Evolutionary conservation across 1,140 invertebrate species (phyloP).

Genomic region (Achroia grisella): DNA sequence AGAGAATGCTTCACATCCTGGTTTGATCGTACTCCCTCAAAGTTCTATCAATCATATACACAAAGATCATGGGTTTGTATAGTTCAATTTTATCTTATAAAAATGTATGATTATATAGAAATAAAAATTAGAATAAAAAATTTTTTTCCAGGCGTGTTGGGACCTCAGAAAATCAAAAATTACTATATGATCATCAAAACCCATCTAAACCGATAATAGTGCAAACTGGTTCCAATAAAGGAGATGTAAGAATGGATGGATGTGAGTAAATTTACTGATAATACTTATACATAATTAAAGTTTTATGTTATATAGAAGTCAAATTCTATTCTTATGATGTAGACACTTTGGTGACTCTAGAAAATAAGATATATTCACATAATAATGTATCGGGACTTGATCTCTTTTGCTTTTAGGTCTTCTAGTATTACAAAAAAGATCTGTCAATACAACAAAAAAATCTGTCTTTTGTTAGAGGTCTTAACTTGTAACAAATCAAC

Average conservation of each 20-base stretch:
- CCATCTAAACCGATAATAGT: conserved; percentile 64
- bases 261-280: conserved; percentile 28
- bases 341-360: neutral
- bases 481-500: too few species aligned
- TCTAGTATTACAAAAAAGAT: too few species aligned
- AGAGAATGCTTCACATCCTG: conserved; percentile 45
- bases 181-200: conserved; percentile 59
- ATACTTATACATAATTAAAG: neutral
- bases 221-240: conserved; percentile 51
- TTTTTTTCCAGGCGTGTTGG: conserved; percentile 36
- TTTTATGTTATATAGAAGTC: neutral
- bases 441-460: too few species aligned
- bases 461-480: too few species aligned
- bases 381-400: too few species aligned
- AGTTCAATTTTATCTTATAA: conserved; percentile 5
- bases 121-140: neutral
- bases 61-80: conserved; percentile 48
- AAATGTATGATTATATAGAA: neutral
- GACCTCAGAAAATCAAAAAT: conserved; percentile 45
- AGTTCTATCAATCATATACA: conserved; percentile 45
- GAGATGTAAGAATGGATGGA: conserved; percentile 52
- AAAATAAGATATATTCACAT: too few species aligned
- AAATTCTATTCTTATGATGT: neutral
- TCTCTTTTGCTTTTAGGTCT: too few species aligned
- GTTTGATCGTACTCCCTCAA: conserved; percentile 53